Evolutionary conservation across 1,140 invertebrate species (phyloP).

Genomic region (Gyrodactylus salaris): DNA sequence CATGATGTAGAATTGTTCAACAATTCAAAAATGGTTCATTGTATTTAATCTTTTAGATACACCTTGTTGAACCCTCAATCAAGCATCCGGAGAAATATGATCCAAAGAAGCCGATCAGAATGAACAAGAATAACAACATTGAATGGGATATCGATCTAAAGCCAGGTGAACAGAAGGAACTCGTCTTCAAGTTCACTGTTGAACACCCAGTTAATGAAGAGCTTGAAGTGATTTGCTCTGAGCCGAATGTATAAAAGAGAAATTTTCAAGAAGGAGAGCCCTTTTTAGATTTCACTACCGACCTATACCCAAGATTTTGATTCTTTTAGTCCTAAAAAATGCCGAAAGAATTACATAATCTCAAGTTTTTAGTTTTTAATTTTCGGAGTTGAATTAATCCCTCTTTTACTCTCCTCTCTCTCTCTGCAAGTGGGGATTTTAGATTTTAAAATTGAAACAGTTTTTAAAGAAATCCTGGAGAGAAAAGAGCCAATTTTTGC

Average conservation of each 20-base stretch:
- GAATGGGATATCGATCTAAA: conserved; percentile 16
- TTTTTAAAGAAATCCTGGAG: too few relatives aligned
- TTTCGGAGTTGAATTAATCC: too few relatives aligned
- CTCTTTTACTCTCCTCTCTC: too few relatives aligned
- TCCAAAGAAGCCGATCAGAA: conserved; percentile 9
- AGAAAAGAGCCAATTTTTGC: too few relatives aligned
- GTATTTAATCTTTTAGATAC: conserved; percentile 11
- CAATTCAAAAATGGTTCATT: background rate
- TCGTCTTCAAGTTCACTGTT: conserved; percentile 14
- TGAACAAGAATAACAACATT: conserved; percentile 16
- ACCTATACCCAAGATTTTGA: background rate
- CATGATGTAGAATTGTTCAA: too few relatives aligned
- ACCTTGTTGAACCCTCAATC: conserved; percentile 12
- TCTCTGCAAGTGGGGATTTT: too few relatives aligned
- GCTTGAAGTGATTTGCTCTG: conserved; percentile 9
- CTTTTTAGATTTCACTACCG: background rate
- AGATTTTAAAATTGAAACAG: too few relatives aligned
- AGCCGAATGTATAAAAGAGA: background rate
- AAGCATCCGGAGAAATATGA: conserved; percentile 12
- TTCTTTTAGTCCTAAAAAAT: too few relatives aligned
- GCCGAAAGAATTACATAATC: too few relatives aligned
- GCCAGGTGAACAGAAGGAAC: conserved; percentile 9
- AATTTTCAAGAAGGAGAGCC: background rate
- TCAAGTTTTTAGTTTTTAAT: too few relatives aligned
- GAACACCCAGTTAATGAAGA: conserved; percentile 14